These are phyloP conservation scores for Eurystomus gularis DNA, from an alignment of 2,113 vertebrate species.

Conservation along the genomic window DNA sequence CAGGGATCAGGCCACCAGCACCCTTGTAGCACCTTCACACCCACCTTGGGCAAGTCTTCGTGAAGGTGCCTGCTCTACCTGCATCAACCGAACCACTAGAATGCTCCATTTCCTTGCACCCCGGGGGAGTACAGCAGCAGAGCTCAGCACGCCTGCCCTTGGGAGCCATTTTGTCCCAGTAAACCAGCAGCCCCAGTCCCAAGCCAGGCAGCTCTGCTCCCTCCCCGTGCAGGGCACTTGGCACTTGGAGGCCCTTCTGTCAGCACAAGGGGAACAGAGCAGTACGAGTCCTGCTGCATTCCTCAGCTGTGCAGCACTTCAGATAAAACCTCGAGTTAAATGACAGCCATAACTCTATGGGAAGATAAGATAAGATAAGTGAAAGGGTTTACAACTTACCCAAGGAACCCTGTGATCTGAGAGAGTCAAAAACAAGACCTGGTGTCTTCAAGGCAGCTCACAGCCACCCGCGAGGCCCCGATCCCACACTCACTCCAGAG, in stretches of 20 bases:
- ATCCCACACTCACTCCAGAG: not conserved
- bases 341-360: not conserved
- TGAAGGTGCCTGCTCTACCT: not conserved
- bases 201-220: not conserved
- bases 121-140: not conserved
- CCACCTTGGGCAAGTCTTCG: not conserved
- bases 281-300: constrained; percentile 49
- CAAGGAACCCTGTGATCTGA: not conserved
- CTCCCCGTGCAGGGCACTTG: not conserved
- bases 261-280: not conserved
- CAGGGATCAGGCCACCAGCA: not conserved
- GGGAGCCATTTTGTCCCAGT: not conserved
- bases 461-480: not conserved
- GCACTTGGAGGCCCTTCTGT: not conserved
- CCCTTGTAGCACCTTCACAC: not conserved
- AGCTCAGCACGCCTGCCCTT: not conserved
- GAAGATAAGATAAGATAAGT: constrained; percentile 12
- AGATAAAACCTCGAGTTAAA: constrained; percentile 8
- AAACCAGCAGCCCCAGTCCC: not conserved
- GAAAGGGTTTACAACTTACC: constrained; percentile 15
- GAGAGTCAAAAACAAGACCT: not conserved
- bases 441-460: not conserved
- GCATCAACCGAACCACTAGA: not conserved
- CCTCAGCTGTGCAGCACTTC: not conserved
- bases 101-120: not conserved